Conservation (phyloP, 2,113 vertebrate species). For the Python bivittatus region DNA sequence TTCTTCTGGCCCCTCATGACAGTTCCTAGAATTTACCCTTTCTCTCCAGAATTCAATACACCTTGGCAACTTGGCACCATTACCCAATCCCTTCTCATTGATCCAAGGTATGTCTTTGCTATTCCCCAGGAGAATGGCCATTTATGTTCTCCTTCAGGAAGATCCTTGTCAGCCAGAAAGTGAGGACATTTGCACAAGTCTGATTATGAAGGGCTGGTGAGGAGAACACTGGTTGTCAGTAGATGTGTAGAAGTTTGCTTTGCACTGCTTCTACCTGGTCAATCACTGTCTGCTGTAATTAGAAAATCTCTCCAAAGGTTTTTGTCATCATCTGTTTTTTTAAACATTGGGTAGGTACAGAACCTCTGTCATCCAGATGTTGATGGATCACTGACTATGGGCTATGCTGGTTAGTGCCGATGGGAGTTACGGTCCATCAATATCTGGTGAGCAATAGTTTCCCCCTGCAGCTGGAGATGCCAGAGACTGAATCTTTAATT, state of each 20-base stretch:
- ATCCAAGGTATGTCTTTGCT: neutral
- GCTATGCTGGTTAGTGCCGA: neutral
- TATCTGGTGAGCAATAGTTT: neutral
- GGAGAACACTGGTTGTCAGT: neutral
- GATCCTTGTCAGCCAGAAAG: neutral
- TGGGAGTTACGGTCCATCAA: neutral
- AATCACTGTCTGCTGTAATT: neutral
- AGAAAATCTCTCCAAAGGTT: neutral
- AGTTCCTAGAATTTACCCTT: neutral
- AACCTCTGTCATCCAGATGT: neutral
- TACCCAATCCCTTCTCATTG: neutral
- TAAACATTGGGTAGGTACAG: neutral
- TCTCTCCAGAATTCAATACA: neutral
- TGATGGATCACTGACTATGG: neutral
- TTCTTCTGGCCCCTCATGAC: neutral
- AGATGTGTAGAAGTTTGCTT: neutral
- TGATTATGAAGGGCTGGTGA: neutral
- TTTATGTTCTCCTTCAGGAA: neutral
- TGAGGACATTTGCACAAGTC: neutral
- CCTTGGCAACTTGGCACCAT: neutral
- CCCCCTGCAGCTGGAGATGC: neutral
- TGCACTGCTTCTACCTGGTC: neutral
- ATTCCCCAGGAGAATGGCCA: neutral
- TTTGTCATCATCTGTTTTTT: neutral
- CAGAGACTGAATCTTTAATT: neutral